A percentile compares a stretch with the other conserved stretches of the same genome.
Conservation (phyloP, 2,888 invertebrate species). For the Xylota sylvarum region DNA sequence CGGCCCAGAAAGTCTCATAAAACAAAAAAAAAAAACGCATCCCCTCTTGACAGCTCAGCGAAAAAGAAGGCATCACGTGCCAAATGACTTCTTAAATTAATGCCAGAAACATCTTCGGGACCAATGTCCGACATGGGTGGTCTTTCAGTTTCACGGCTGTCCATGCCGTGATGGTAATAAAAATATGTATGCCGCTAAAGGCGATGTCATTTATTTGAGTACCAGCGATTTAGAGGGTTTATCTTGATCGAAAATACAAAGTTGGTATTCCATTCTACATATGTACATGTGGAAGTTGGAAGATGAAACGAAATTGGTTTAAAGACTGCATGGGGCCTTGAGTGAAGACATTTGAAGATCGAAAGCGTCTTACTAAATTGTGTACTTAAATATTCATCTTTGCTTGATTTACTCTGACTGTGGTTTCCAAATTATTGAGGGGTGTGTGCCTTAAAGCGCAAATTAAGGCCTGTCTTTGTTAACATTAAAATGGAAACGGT, state of each 20-base stretch:
- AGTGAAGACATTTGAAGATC: neutral
- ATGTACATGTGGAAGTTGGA: neutral
- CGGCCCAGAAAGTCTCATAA: constrained; percentile 39
- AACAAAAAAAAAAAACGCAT: constrained; percentile 21
- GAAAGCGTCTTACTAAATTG: neutral
- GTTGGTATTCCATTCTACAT: neutral
- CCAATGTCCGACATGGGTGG: constrained; percentile 75
- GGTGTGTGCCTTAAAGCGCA: neutral
- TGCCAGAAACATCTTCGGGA: constrained; percentile 70
- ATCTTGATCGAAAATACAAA: constrained; percentile 47
- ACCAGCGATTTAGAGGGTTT: constrained; percentile 64
- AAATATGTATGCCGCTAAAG: constrained; percentile 63
- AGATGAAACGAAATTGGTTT: neutral
- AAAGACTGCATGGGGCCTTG: neutral
- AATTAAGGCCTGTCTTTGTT: neutral
- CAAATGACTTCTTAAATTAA: constrained; percentile 77
- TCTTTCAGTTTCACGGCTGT: constrained; percentile 43
- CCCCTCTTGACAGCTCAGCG: constrained; percentile 53
- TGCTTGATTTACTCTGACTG: neutral
- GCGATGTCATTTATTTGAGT: constrained; percentile 73
- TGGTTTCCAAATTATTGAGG: neutral
- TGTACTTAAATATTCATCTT: no score
- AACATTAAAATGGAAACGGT: neutral
- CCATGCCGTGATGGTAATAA: constrained; percentile 65
- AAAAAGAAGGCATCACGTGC: constrained; percentile 76